Evolutionary conservation across 2,888 invertebrate genomes (phyloP).

Genomic region (Calliphora vomitoria): DNA sequence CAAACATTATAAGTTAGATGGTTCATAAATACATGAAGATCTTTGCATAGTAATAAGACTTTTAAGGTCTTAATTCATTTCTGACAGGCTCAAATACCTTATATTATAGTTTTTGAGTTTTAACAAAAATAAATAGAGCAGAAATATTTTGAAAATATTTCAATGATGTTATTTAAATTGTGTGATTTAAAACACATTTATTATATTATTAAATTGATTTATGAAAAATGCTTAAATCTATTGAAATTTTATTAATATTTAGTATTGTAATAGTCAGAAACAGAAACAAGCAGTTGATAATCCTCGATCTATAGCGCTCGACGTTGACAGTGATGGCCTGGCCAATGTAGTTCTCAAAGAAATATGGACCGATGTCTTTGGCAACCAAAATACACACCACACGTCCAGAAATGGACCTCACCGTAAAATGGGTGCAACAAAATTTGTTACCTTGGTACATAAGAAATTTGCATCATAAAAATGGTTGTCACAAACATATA

Average conservation of each 20-base stretch:
- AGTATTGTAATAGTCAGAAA: too few species aligned
- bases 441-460: too few species aligned
- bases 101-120: background rate
- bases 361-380: too few species aligned
- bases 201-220: background rate
- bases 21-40: background rate
- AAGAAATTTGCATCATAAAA: too few species aligned
- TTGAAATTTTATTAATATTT: background rate
- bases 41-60: background rate
- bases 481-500: too few species aligned
- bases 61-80: background rate
- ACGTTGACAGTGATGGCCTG: too few species aligned
- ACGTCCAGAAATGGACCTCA: too few species aligned
- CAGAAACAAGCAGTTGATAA: too few species aligned
- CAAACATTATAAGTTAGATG: background rate
- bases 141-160: background rate
- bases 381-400: too few species aligned
- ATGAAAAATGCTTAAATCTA: background rate
- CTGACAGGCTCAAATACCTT: background rate
- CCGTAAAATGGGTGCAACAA: too few species aligned
- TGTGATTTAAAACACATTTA: background rate
- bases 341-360: too few species aligned
- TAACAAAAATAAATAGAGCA: constrained; percentile 1
- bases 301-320: too few species aligned
- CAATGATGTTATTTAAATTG: background rate